Conservation (phyloP, 2,888 invertebrate species). For the Pachymerium ferrugineum region DNA sequence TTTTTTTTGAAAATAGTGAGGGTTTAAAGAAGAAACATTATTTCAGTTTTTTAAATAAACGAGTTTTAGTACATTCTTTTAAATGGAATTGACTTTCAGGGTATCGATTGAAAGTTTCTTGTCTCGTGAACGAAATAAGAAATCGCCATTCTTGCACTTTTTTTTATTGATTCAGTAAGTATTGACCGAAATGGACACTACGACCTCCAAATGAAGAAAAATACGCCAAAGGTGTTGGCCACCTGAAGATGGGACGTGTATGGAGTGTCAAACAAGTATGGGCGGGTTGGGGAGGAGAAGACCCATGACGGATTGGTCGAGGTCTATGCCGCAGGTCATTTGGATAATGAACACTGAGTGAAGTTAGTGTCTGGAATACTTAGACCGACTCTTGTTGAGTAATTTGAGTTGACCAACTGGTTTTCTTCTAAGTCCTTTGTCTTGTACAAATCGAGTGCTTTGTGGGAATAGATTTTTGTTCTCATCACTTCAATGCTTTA, state of each 20-base stretch:
- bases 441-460: conserved; percentile 10
- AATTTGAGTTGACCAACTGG: conserved; percentile 18
- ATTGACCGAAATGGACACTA: conserved; percentile 1
- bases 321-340: not conserved
- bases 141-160: not conserved
- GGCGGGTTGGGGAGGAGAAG: not conserved
- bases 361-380: not conserved
- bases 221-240: not conserved
- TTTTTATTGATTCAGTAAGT: conserved; percentile 12
- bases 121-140: not conserved
- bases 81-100: too few species aligned
- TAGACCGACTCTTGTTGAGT: conserved; percentile 10
- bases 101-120: not conserved
- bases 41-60: too few species aligned
- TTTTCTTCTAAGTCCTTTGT: conserved; percentile 3
- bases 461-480: not conserved
- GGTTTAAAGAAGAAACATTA: too few species aligned
- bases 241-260: conserved; percentile 1
- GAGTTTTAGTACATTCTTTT: too few species aligned
- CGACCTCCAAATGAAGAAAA: conserved; percentile 15
- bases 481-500: not conserved
- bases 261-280: not conserved
- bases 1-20: not conserved
- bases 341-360: conserved; percentile 18
- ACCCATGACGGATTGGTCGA: conserved; percentile 2